Evolutionary conservation across 2,888 invertebrate species (phyloP), one percentile per base, ranked within the genome.

Genomic region (Cheilosia scutellata): DNA sequence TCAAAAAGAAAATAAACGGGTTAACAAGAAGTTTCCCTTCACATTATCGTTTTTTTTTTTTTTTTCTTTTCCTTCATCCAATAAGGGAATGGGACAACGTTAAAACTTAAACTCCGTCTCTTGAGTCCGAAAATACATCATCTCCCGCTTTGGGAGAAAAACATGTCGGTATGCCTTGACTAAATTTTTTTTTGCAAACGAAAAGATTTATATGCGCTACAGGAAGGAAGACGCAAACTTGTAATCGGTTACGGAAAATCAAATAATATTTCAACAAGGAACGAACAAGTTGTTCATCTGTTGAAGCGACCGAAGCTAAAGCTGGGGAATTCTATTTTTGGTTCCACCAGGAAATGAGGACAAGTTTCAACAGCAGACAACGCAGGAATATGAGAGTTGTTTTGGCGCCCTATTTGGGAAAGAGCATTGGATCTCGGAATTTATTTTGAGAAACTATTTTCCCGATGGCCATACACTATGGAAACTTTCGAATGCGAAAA

Each of bases 231-330:
- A 47, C 53, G 44, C 57, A 47, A 86, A 77, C 82, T 86, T 77
- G 76, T 82, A 86, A 86, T 82, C 86, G 82, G 66, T 82, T 86
- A 70, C 60, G 72, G 82, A 72, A 82, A 86, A 86, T 86, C 86
- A 80, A 86, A 76, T 86, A 86, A 86, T 82, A 86, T 68, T 86
- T 72, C 76, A 71, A 77, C 66, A 72, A 65, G 53, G 33, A 76
- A 57, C 72, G 86, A 72, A 77, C 76, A 86, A 86, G 62, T 86
- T 82, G 66, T 76, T 86, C 86, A 77, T 86, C 86, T 86, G 82
- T 82, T 86, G 84, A 77, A 53, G 16, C 37, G 47, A 37, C 27
- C 33, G n/a, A n/a, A n/a, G n/a, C 16, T 4, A 20, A 33, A 63
- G 29, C 42, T 66, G 49, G 25, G 4, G n/a, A 72, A 58, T 20